These are phyloP conservation scores for Rhyacichthys aspro DNA, from an alignment of 2,797 vertebrate species.

Conservation along the genomic window DNA sequence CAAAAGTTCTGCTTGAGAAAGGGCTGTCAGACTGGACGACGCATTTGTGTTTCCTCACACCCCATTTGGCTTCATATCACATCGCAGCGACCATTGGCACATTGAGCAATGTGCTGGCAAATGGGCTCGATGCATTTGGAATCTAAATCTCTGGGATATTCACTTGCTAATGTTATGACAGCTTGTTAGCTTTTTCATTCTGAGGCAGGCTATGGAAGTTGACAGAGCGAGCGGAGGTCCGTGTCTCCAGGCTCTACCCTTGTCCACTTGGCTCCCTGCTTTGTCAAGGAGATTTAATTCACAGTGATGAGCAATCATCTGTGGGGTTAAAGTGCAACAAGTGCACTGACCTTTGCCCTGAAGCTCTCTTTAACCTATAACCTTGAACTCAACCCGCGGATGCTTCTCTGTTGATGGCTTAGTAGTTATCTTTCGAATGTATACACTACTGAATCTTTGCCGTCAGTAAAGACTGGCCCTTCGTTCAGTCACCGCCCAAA, in stretches of 20 bases:
- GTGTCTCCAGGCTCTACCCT: slow-evolving; percentile 54
- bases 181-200: slow-evolving; percentile 66
- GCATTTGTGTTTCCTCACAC: slow-evolving; percentile 27
- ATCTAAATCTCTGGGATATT: slow-evolving; percentile 54
- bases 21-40: slow-evolving; percentile 24
- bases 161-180: slow-evolving; percentile 67
- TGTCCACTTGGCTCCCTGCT: slow-evolving; percentile 49
- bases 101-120: slow-evolving; percentile 34
- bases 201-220: slow-evolving; percentile 54
- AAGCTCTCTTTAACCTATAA: slow-evolving; percentile 61
- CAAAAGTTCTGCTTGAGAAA: slow-evolving; percentile 24
- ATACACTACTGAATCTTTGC: slow-evolving; percentile 7
- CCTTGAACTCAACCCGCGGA: slow-evolving; percentile 27
- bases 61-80: slow-evolving; percentile 42
- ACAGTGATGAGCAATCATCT: slow-evolving; percentile 66
- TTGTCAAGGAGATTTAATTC: slow-evolving; percentile 69
- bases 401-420: slow-evolving; percentile 15
- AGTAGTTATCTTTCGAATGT: slow-evolving; percentile 8
- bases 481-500: too few relatives aligned
- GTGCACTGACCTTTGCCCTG: slow-evolving; percentile 48
- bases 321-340: slow-evolving; percentile 57
- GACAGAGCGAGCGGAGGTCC: slow-evolving; percentile 64
- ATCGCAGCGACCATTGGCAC: slow-evolving; percentile 27
- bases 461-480: background rate
- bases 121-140: slow-evolving; percentile 35